Conservation (phyloP, 2,888 invertebrate genomes). For the Auanema freiburgensis region DNA sequence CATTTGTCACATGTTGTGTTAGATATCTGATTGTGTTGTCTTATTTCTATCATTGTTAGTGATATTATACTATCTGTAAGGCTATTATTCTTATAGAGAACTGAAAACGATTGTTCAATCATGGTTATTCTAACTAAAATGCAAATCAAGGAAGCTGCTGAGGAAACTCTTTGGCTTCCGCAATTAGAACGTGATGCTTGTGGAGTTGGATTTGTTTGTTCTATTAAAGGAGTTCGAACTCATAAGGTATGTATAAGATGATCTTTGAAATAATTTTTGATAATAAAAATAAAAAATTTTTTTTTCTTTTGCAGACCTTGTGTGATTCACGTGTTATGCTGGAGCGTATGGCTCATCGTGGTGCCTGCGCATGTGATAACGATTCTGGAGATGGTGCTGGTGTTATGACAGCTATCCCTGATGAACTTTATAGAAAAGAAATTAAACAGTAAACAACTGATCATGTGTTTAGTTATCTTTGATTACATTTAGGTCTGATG, state of each 20-base stretch:
- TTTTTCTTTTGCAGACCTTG: constrained; percentile 75
- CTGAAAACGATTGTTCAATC: neutral
- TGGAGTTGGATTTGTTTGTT: constrained; percentile 97
- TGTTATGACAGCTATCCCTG: constrained; percentile 92
- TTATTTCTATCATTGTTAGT: too few species aligned
- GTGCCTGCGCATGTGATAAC: constrained; percentile 98
- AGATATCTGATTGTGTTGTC: too few species aligned
- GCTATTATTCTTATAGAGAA: too few species aligned
- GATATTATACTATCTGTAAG: too few species aligned
- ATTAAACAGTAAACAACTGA: constrained; percentile 72
- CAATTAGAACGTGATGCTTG: constrained; percentile 93
- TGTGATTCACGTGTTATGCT: constrained; percentile 92
- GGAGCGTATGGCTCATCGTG: constrained; percentile 97
- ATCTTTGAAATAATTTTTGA: fast-evolving
- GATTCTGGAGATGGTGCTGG: constrained; percentile 99
- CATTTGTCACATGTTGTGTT: too few species aligned
- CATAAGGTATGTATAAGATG: constrained; percentile 73
- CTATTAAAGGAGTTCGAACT: constrained; percentile 89
- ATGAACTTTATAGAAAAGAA: constrained; percentile 80
- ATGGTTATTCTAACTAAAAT: constrained; percentile 61
- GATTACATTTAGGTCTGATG: constrained; percentile 40
- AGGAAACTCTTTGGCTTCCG: constrained; percentile 85
- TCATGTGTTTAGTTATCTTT: neutral
- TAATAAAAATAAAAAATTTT: neutral
- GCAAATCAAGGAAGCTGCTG: constrained; percentile 48